Conservation (phyloP, 2,888 invertebrate genomes). For the Hyposoter didymator region DNA sequence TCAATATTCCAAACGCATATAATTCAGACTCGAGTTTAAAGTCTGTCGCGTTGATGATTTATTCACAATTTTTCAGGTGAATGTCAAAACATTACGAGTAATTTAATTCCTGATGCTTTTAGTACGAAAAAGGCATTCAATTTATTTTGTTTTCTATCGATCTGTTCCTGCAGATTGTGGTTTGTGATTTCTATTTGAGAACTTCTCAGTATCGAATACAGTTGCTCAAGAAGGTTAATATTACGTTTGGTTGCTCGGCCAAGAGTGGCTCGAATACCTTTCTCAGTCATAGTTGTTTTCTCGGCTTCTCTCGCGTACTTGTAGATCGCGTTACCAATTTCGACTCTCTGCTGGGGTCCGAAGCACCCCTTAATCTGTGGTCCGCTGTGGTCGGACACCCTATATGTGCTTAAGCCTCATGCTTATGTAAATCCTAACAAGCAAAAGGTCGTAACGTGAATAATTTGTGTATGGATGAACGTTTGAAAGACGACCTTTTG, state of each 20-base stretch:
- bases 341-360: background rate
- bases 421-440: background rate
- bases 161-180: too few species aligned
- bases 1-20: background rate
- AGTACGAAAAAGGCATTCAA: too few species aligned
- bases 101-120: background rate
- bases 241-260: background rate
- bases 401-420: background rate
- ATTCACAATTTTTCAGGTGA: background rate
- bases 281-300: background rate
- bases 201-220: too few species aligned
- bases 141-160: too few species aligned
- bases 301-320: background rate
- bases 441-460: background rate
- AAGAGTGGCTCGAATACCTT: background rate
- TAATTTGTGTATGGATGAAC: background rate
- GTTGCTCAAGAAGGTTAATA: background rate
- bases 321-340: background rate
- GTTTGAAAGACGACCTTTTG: background rate
- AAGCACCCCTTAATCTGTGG: conserved; percentile 3
- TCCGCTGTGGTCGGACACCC: background rate
- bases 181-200: too few species aligned
- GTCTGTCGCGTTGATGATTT: background rate
- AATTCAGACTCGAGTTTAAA: background rate
- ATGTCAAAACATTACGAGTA: background rate